phyloP scores from a whole-genome alignment of 1,140 invertebrate genomes.

The Bombus fervidus region DNA sequence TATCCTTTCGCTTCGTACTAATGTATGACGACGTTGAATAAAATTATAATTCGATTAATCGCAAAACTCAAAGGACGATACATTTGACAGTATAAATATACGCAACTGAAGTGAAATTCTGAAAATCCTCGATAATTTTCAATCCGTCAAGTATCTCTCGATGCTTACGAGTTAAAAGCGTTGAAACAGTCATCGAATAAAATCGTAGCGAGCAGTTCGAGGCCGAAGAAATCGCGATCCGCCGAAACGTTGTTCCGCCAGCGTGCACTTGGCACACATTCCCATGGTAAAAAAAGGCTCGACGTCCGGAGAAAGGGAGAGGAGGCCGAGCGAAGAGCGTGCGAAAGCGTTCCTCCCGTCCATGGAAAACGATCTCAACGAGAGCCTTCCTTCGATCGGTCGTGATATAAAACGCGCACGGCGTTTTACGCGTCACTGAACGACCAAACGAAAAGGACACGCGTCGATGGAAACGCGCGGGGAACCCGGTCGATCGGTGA shows the following conservation, averaged over 20 bases:
- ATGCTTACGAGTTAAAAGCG: background rate
- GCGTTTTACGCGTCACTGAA: slow-evolving; percentile 11
- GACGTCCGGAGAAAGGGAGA: slow-evolving; percentile 34
- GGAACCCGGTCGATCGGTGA: background rate
- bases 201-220: background rate
- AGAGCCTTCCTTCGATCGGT: background rate
- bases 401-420: slow-evolving; percentile 5
- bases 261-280: slow-evolving; percentile 27
- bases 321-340: slow-evolving; percentile 38
- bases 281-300: background rate
- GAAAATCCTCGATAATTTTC: too few relatives aligned
- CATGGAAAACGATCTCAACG: slow-evolving; percentile 41
- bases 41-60: too few relatives aligned
- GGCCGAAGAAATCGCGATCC: background rate
- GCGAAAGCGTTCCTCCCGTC: slow-evolving; percentile 57
- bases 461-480: slow-evolving; percentile 15
- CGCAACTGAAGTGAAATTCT: too few relatives aligned
- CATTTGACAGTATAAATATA: too few relatives aligned
- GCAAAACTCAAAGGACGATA: too few relatives aligned
- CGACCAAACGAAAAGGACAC: slow-evolving; percentile 33
- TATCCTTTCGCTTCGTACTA: too few relatives aligned
- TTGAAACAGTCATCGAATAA: background rate
- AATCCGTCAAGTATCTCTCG: too few relatives aligned
- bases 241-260: background rate
- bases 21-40: too few relatives aligned